These are phyloP conservation scores for Margaritifera margaritifera DNA, from an alignment of 2,888 invertebrate genomes.

Conservation along the genomic window DNA sequence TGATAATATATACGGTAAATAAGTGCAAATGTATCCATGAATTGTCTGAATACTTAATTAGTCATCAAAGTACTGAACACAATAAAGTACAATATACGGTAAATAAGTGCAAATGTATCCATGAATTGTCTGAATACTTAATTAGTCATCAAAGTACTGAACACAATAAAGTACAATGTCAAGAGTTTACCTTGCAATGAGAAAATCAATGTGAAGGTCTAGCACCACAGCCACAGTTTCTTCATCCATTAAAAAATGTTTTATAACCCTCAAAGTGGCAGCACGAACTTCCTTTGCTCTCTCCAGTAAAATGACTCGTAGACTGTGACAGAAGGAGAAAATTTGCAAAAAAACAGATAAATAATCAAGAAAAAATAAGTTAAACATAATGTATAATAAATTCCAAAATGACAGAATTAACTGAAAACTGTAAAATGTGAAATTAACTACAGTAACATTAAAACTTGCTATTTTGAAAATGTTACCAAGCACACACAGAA, in stretches of 20 bases:
- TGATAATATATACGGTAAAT: no score
- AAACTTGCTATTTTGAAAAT: not conserved
- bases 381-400: not conserved
- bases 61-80: no score
- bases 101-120: no score
- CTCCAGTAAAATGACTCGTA: slow-evolving; percentile 88
- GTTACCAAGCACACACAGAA: not conserved
- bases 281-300: slow-evolving; percentile 92
- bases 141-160: no score
- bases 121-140: no score
- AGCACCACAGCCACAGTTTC: slow-evolving; percentile 87
- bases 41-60: no score
- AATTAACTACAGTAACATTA: not conserved
- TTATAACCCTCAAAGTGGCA: slow-evolving; percentile 88
- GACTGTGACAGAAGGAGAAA: slow-evolving; percentile 77
- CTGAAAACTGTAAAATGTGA: not conserved
- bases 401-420: not conserved
- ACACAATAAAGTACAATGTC: not conserved
- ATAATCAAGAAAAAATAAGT: not conserved
- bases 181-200: slow-evolving; percentile 80
- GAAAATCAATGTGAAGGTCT: slow-evolving; percentile 86
- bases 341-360: not conserved
- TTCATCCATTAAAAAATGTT: slow-evolving; percentile 86
- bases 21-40: no score
- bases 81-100: no score